Evolutionary conservation across 92 coral and sea anemone species (phyloP), one percentile per base, ranked within the genome.

Genomic region (Epizoanthus stellaris): DNA sequence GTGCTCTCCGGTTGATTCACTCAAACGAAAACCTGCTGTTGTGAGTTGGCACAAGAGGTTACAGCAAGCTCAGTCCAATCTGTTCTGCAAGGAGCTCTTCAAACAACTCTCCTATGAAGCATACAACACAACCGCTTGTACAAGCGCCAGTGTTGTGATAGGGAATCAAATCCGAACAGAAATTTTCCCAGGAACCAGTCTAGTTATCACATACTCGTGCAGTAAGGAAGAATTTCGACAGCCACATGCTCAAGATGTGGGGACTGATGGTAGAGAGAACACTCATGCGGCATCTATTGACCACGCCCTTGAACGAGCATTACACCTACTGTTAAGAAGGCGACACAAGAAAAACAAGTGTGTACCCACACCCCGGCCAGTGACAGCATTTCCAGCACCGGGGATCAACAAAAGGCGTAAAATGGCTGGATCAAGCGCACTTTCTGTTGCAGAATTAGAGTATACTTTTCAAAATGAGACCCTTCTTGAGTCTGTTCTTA

Each of bases 51-150:
- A 96, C 75, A 87, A 70, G 73, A 93, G 92, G 59, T 90, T 96
- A 56, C 85, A 93, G 76, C 88, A 87, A 52, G 94, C 99, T 0
- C 99, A 96, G 77, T 84, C 83, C 10, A 95, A 95, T 87, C 70
- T 95, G 64, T 95, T 93, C 82, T 95, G 97, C 90, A 95, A 95
- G 69, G 98, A 95, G 45, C 90, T 95, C 5, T 95, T 91, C 77
- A 87, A 93, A 16, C 98, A 95, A 94, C 91, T 96, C 54, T 91
- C 94, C 42, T 97, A 93, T 70, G 98, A 95, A 66, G 95, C 98
- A 16, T 96, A 96, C 63, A 90, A 91, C 81, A 89, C 91, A 19
- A 88, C 88, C 66, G 96, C 92, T 70, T 77, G 56, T 21, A 70
- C 89, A 75, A 84, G 77, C 39, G 39, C 93, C 7, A 94, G 88